Evolutionary conservation across 2,113 vertebrate species (phyloP).

Genomic region (Daphoenositta chrysoptera): DNA sequence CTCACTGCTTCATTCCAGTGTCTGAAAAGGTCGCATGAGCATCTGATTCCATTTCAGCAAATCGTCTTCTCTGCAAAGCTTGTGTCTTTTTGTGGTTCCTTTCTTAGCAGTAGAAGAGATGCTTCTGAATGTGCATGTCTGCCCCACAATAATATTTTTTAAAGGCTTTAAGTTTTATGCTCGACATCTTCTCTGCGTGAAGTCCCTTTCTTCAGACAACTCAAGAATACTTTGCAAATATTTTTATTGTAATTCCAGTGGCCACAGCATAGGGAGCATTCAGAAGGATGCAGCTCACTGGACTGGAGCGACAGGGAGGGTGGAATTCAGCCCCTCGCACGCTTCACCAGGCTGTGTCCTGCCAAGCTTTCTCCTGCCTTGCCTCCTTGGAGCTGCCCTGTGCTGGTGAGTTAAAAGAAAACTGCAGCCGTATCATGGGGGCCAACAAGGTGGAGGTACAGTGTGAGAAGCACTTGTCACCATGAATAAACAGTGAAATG

Average conservation of each 20-base stretch:
- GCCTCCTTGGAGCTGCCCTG: neutral
- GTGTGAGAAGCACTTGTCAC: neutral
- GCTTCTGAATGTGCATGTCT: neutral
- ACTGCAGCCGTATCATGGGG: neutral
- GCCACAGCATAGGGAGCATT: slow-evolving; percentile 17
- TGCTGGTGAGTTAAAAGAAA: neutral
- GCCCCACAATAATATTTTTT: neutral
- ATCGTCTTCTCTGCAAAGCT: neutral
- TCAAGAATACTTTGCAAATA: slow-evolving; percentile 19
- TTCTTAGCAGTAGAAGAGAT: neutral
- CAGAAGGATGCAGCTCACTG: slow-evolving; percentile 27
- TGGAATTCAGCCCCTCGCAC: neutral
- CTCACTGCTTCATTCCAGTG: rapidly evolving
- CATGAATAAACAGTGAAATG: slow-evolving; percentile 29
- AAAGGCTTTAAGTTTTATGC: neutral
- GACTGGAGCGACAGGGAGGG: neutral
- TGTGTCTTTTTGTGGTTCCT: neutral
- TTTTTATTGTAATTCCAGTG: slow-evolving; percentile 33
- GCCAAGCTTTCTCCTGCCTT: neutral
- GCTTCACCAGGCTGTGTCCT: neutral
- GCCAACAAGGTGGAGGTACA: neutral
- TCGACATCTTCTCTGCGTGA: neutral
- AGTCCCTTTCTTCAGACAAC: slow-evolving; percentile 4
- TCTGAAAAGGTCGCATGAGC: neutral
- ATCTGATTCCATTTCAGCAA: neutral